Evolutionary conservation across 92 coral and sea anemone species (phyloP).

Genomic region (Bergia sp.): DNA sequence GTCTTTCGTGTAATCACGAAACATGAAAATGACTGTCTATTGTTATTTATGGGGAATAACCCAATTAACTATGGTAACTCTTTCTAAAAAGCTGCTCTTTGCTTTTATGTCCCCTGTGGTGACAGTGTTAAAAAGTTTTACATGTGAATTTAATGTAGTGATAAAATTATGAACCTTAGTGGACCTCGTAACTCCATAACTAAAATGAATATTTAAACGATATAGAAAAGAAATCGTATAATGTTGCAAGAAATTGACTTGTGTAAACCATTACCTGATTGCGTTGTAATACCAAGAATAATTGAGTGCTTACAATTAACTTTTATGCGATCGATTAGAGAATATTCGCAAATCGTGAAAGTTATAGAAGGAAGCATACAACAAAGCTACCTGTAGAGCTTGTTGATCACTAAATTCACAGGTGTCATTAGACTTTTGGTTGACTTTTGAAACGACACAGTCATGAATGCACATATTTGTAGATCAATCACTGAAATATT

Average conservation of each 20-base stretch:
- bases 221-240: neutral
- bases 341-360: neutral
- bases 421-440: neutral
- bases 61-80: neutral
- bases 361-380: neutral
- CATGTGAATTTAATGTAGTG: too few species aligned
- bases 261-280: neutral
- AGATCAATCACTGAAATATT: neutral
- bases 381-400: neutral
- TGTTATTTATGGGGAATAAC: neutral
- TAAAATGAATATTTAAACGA: too few species aligned
- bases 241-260: neutral
- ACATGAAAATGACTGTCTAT: neutral
- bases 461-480: neutral
- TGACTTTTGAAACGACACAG: neutral
- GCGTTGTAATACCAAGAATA: neutral
- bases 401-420: neutral
- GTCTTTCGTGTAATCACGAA: constrained; percentile 5
- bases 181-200: neutral
- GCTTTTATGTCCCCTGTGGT: neutral
- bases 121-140: neutral
- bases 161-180: neutral
- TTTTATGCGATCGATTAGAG: neutral
- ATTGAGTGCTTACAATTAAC: neutral
- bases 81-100: neutral